A percentile compares a stretch with the other conserved stretches of the same genome.
Conservation (phyloP, 2,888 invertebrate genomes). For the Dromius quadrimaculatus region DNA sequence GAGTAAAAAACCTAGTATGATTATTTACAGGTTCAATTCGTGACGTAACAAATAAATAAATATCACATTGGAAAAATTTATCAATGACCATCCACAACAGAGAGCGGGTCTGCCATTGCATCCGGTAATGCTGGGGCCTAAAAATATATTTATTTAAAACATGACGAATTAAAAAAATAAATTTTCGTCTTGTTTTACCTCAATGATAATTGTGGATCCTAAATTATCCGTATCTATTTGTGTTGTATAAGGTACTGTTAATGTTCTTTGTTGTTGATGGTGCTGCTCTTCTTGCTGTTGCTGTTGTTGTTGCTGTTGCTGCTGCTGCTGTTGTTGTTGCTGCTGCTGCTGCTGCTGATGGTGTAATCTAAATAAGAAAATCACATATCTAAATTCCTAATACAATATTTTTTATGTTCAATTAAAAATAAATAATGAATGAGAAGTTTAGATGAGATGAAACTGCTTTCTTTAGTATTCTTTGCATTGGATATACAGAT, state of each 20-base stretch:
- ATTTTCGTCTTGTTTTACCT: constrained; percentile 59
- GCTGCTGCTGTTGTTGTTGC: constrained; percentile 50
- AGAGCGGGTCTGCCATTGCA: constrained; percentile 48
- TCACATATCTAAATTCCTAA: too few species aligned
- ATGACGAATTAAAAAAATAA: not conserved
- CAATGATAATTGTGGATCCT: constrained; percentile 64
- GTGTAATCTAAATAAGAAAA: not conserved
- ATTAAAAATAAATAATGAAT: not conserved
- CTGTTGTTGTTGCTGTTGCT: constrained; percentile 56
- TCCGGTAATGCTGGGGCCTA: constrained; percentile 46
- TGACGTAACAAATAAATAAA: constrained; percentile 49
- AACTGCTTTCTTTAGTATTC: too few species aligned
- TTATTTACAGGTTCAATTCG: constrained; percentile 43
- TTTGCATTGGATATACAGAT: too few species aligned
- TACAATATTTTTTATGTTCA: too few species aligned
- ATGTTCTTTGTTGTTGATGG: constrained; percentile 61
- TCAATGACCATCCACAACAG: constrained; percentile 51
- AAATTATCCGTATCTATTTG: constrained; percentile 58
- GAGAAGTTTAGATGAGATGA: too few species aligned
- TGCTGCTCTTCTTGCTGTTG: constrained; percentile 61
- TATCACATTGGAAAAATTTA: constrained; percentile 46
- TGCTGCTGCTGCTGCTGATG: constrained; percentile 31
- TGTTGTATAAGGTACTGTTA: constrained; percentile 61
- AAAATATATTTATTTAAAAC: not conserved
- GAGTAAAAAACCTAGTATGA: constrained; percentile 36